Evolutionary conservation across 2,113 vertebrate genomes (phyloP).

Genomic region (Pluvianellus socialis): DNA sequence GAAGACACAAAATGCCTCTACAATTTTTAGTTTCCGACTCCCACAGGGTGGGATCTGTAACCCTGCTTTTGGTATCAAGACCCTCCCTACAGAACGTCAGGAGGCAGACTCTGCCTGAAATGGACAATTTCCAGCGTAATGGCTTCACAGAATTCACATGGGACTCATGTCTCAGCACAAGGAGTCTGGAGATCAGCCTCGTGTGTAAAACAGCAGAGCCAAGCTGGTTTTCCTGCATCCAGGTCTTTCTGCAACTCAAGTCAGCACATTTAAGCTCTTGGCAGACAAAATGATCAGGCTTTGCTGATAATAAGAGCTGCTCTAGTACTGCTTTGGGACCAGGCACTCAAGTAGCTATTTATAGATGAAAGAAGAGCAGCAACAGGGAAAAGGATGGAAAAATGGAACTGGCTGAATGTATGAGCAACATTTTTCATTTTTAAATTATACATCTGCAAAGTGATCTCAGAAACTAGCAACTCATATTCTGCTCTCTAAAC

Average conservation of each 20-base stretch:
- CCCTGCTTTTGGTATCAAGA: not conserved
- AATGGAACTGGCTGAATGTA: not conserved
- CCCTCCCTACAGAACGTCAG: not conserved
- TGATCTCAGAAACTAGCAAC: not conserved
- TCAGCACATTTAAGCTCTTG: not conserved
- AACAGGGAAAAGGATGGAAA: slow-evolving; percentile 26
- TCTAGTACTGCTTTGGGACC: slow-evolving; percentile 22
- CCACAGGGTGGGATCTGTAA: not conserved
- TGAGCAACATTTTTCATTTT: slow-evolving; percentile 20
- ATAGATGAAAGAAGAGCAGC: slow-evolving; percentile 30
- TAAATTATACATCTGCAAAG: slow-evolving; percentile 23
- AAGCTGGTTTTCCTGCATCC: not conserved
- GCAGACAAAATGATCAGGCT: not conserved
- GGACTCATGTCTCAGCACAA: not conserved
- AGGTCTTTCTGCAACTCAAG: not conserved
- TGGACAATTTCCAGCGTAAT: not conserved
- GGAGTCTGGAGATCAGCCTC: not conserved
- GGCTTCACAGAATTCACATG: not conserved
- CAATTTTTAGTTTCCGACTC: not conserved
- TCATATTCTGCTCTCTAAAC: not conserved
- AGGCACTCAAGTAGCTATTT: slow-evolving; percentile 2
- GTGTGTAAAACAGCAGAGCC: not conserved
- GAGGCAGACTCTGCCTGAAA: not conserved
- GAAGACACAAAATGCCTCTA: not conserved
- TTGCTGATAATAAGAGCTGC: slow-evolving; percentile 9